phyloP scores from a whole-genome alignment of 2,888 invertebrate species.

The Sinotaia quadrata region DNA sequence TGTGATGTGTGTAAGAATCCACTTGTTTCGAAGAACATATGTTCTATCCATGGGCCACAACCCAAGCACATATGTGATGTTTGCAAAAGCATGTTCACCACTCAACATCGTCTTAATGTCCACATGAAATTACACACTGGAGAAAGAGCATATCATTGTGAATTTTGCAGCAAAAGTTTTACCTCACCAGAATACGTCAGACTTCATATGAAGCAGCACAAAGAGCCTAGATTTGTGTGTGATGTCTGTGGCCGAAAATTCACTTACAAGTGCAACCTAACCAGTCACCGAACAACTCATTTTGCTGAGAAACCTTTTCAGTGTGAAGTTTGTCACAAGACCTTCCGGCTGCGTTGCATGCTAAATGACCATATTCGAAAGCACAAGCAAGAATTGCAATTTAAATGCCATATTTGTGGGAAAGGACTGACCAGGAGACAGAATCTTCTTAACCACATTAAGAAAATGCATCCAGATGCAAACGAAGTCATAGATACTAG shows the following conservation, averaged over 20 bases:
- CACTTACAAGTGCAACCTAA: constrained; percentile 21
- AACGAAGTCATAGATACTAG: no score
- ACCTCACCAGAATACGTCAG: constrained; percentile 11
- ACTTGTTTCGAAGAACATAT: background rate
- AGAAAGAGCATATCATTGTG: background rate
- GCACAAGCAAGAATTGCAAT: constrained; percentile 13
- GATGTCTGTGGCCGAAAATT: constrained; percentile 21
- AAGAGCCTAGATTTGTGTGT: constrained; percentile 22
- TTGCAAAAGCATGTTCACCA: background rate
- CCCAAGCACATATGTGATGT: background rate
- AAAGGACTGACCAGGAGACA: constrained; percentile 17
- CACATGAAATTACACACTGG: background rate
- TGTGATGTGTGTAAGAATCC: constrained; percentile 3
- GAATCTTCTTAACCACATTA: constrained; percentile 14
- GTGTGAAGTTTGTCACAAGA: constrained; percentile 14
- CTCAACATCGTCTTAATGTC: background rate
- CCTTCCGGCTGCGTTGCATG: constrained; percentile 3
- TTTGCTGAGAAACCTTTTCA: constrained; percentile 21
- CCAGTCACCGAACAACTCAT: constrained; percentile 10
- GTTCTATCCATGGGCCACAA: background rate
- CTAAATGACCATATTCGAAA: constrained; percentile 12
- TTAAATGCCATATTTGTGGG: constrained; percentile 20
- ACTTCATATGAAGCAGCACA: constrained; percentile 21
- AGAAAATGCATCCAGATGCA: constrained; percentile 13
- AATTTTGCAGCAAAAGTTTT: constrained; percentile 10